Conservation (phyloP, 1,140 invertebrate species). For the Drosophila bocqueti region DNA sequence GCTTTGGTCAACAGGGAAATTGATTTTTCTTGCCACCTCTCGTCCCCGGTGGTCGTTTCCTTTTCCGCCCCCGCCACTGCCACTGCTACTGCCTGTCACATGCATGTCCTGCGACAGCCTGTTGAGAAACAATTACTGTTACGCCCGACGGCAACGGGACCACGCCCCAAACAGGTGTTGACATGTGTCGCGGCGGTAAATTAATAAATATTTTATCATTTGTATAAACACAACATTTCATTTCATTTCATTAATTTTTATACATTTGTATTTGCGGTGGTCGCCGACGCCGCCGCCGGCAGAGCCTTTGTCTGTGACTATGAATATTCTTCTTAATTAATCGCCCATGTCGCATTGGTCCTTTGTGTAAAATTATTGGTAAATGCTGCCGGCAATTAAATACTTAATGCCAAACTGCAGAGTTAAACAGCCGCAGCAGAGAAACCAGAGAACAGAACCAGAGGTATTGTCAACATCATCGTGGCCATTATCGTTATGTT, state of each 20-base stretch:
- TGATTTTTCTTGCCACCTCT: slow-evolving; percentile 62
- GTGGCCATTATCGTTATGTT: slow-evolving; percentile 45
- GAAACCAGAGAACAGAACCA: slow-evolving; percentile 20
- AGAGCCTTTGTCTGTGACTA: slow-evolving; percentile 29
- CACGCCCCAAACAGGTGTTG: slow-evolving; percentile 42
- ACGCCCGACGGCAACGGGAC: slow-evolving; percentile 22
- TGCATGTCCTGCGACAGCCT: slow-evolving; percentile 36
- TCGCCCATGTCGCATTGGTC: slow-evolving; percentile 32
- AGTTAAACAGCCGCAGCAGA: slow-evolving; percentile 34
- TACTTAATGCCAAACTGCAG: slow-evolving; percentile 49
- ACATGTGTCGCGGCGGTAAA: slow-evolving; percentile 41
- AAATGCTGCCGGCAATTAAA: slow-evolving; percentile 67
- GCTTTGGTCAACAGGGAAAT: slow-evolving; percentile 78
- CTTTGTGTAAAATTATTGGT: slow-evolving; percentile 56
- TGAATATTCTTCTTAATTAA: slow-evolving; percentile 47
- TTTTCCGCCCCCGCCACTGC: slow-evolving; percentile 1
- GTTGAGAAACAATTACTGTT: slow-evolving; percentile 49
- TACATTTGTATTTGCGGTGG: slow-evolving; percentile 41
- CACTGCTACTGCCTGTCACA: slow-evolving; percentile 21
- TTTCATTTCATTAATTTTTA: slow-evolving; percentile 56
- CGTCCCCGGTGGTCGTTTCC: not conserved
- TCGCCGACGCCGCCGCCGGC: not conserved
- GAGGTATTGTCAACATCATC: slow-evolving; percentile 22
- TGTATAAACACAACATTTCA: slow-evolving; percentile 54
- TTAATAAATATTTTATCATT: slow-evolving; percentile 56